A percentile compares a stretch with the other conserved stretches of the same genome.
These are phyloP conservation scores for Brachyhypopomus gauderio DNA, from an alignment of 2,113 vertebrate species.

Conservation along the genomic window DNA sequence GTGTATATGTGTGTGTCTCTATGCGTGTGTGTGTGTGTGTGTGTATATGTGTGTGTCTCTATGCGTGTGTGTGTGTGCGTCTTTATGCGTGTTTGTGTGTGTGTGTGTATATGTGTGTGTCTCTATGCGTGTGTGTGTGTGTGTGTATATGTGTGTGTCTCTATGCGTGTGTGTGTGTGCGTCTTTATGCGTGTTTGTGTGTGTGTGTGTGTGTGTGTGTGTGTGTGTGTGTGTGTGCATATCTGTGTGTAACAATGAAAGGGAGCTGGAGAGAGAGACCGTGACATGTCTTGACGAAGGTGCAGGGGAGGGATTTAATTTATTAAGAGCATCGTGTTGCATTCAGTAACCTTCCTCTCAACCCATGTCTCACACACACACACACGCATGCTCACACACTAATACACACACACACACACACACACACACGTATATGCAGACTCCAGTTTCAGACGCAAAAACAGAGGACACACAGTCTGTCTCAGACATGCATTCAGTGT, in stretches of 20 bases:
- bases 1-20: conserved; percentile 41
- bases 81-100: too few relatives aligned
- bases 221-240: conserved; percentile 45
- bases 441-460: conserved; percentile 40
- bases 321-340: not conserved
- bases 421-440: conserved; percentile 5
- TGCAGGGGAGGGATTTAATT: conserved; percentile 1
- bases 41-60: conserved; percentile 11
- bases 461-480: not conserved
- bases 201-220: conserved; percentile 60
- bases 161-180: not conserved
- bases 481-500: too few relatives aligned
- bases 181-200: too few relatives aligned
- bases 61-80: too few relatives aligned
- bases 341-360: conserved; percentile 3
- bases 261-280: not conserved
- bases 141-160: too few relatives aligned
- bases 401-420: conserved; percentile 22
- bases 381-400: not conserved
- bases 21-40: conserved; percentile 26
- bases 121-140: conserved; percentile 64
- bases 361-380: not conserved
- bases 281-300: not conserved
- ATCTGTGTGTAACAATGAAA: conserved; percentile 1
- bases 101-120: conserved; percentile 20